A percentile compares a stretch with the other conserved stretches of the same genome.
phyloP scores from a whole-genome alignment of 1,140 invertebrate genomes.

The Mylabris phalerata region DNA sequence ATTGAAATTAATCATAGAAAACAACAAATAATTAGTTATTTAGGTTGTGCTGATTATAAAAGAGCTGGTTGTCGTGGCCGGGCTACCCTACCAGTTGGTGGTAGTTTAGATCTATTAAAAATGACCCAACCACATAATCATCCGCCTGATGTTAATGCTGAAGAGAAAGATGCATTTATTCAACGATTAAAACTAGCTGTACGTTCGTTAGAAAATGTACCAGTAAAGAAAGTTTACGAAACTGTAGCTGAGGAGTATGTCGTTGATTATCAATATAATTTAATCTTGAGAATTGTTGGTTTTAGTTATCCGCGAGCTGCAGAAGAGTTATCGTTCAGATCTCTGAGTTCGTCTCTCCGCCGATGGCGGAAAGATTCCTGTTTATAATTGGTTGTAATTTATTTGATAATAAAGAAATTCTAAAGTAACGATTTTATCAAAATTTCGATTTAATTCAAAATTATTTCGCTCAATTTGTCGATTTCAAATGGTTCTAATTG shows the following conservation, averaged over 20 bases:
- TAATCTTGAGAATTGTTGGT: slow-evolving; percentile 1
- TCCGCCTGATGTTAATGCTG: slow-evolving; percentile 28
- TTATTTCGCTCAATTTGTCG: background rate
- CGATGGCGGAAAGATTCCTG: slow-evolving; percentile 24
- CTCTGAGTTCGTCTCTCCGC: slow-evolving; percentile 28
- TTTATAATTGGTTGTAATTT: slow-evolving; percentile 7
- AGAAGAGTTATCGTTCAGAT: slow-evolving; percentile 26
- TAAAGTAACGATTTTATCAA: background rate
- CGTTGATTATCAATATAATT: background rate
- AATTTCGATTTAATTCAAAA: no score
- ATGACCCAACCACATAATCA: slow-evolving; percentile 32
- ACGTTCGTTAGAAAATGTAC: slow-evolving; percentile 18
- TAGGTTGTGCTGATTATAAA: slow-evolving; percentile 29
- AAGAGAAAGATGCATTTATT: slow-evolving; percentile 26
- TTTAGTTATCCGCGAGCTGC: slow-evolving; percentile 29
- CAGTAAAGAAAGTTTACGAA: slow-evolving; percentile 32
- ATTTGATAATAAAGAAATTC: background rate
- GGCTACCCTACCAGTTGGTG: slow-evolving; percentile 28
- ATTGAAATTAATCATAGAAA: background rate
- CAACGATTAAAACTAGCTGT: slow-evolving; percentile 25
- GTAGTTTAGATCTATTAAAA: slow-evolving; percentile 19
- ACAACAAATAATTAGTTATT: slow-evolving; percentile 10
- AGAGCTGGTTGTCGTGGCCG: slow-evolving; percentile 27
- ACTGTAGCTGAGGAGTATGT: slow-evolving; percentile 32
- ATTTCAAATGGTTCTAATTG: background rate